These are phyloP conservation scores for Poecilus cupreus DNA, from an alignment of 2,888 invertebrate genomes.

Conservation along the genomic window DNA sequence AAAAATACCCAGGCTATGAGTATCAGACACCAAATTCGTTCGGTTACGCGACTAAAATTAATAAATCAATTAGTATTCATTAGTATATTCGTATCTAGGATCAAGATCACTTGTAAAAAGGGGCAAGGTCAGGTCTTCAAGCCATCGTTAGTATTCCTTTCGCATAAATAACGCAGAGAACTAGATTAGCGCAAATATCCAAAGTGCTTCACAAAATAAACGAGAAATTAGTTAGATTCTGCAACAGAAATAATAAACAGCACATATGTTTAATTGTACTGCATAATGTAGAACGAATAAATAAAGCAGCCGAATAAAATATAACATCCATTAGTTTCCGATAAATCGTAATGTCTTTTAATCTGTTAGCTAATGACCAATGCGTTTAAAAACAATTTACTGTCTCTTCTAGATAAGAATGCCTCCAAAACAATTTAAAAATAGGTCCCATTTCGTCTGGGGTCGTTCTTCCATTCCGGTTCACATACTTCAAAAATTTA, in stretches of 20 bases:
- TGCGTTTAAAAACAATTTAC: conserved; percentile 27
- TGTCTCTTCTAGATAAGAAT: background rate
- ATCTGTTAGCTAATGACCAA: conserved; percentile 1
- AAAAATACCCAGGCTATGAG: background rate
- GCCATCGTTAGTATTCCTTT: background rate
- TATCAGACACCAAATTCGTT: conserved; percentile 14
- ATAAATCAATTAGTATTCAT: conserved; percentile 42
- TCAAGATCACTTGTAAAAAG: conserved; percentile 39
- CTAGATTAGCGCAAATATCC: background rate
- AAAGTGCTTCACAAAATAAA: conserved; percentile 5
- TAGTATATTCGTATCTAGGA: conserved; percentile 27
- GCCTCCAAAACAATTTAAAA: background rate
- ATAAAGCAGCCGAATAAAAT: background rate
- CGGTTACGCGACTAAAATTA: conserved; percentile 40
- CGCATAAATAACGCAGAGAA: background rate
- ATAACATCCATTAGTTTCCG: conserved; percentile 14
- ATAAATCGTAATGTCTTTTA: conserved; percentile 23
- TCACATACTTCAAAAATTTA: background rate
- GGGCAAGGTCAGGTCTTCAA: conserved; percentile 33
- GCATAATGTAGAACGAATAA: background rate
- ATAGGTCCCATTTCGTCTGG: background rate
- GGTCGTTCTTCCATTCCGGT: background rate
- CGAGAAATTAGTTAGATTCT: background rate
- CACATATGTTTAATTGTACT: too few relatives aligned
- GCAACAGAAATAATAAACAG: too few relatives aligned